A percentile compares a stretch with the other conserved stretches of the same genome.
Evolutionary conservation across 1,140 invertebrate genomes (phyloP).

Genomic region (Pseudoatta argentina): DNA sequence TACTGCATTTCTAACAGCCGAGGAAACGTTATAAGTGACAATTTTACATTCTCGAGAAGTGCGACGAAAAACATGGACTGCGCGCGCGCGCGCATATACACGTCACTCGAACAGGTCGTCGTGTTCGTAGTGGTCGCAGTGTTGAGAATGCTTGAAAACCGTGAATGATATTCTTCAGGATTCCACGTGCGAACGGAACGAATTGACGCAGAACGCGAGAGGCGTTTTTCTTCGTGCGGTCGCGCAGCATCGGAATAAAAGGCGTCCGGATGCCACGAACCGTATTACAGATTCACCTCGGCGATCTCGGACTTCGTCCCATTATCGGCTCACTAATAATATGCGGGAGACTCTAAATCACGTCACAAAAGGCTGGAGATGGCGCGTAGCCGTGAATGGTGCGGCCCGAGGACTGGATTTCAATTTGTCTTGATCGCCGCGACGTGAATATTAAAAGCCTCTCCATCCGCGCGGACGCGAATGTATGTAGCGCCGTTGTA

Average conservation of each 20-base stretch:
- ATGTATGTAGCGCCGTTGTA: constrained; percentile 7
- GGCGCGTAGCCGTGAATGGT: constrained; percentile 69
- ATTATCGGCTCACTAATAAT: constrained; percentile 80
- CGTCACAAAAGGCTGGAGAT: constrained; percentile 72
- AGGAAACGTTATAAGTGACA: constrained; percentile 8
- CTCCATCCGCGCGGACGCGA: constrained; percentile 20
- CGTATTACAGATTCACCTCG: constrained; percentile 82
- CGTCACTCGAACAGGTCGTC: not conserved
- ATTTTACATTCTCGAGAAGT: constrained; percentile 60
- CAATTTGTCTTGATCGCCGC: constrained; percentile 83
- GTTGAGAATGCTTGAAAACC: constrained; percentile 51
- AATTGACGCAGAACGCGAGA: constrained; percentile 76
- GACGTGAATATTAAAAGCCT: constrained; percentile 79
- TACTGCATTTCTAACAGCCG: not conserved
- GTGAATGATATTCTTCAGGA: constrained; percentile 62
- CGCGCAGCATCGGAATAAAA: constrained; percentile 73
- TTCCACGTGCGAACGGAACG: constrained; percentile 75
- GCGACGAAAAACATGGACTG: constrained; percentile 27
- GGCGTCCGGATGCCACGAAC: constrained; percentile 58
- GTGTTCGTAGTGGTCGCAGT: constrained; percentile 8
- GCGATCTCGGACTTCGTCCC: constrained; percentile 76
- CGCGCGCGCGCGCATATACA: not conserved
- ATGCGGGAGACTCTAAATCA: constrained; percentile 81
- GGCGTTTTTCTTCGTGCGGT: constrained; percentile 60
- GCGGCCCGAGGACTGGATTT: constrained; percentile 75